Evolutionary conservation across 1,140 invertebrate genomes (phyloP).

Genomic region (Drosophila mayri): DNA sequence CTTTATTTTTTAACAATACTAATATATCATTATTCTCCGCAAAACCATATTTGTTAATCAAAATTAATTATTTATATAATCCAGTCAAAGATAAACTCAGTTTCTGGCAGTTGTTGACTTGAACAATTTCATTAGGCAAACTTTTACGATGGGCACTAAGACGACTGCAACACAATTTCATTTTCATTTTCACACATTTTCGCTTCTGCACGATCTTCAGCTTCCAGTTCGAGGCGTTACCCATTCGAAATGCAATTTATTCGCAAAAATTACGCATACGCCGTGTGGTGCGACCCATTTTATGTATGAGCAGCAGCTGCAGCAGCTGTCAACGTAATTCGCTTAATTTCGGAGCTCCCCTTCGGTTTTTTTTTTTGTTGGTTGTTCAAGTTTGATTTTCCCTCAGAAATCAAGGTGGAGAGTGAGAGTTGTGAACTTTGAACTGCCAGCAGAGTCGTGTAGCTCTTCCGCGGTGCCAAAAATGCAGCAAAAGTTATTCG

Average conservation of each 20-base stretch:
- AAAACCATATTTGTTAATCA: not conserved
- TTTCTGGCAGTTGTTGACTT: constrained; percentile 37
- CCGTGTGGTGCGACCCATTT: constrained; percentile 36
- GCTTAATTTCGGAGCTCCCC: constrained; percentile 44
- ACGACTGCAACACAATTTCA: constrained; percentile 23
- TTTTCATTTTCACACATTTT: constrained; percentile 48
- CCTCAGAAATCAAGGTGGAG: not conserved
- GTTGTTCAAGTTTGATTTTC: constrained; percentile 18
- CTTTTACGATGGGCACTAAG: constrained; percentile 60
- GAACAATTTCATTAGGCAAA: constrained; percentile 64
- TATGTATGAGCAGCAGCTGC: constrained; percentile 25
- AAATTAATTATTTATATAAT: not conserved
- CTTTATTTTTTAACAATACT: too few species aligned
- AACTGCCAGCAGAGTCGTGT: constrained; percentile 4
- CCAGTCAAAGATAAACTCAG: not conserved
- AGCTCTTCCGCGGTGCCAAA: constrained; percentile 41
- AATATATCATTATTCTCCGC: not conserved
- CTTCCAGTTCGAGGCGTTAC: constrained; percentile 42
- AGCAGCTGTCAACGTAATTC: constrained; percentile 33
- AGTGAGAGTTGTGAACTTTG: constrained; percentile 23
- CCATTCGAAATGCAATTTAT: constrained; percentile 44
- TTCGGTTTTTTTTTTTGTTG: not conserved
- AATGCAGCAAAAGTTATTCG: constrained; percentile 35
- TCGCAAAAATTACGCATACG: constrained; percentile 71
- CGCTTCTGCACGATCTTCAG: constrained; percentile 8